These are phyloP conservation scores for Eufriesea mexicana DNA, from an alignment of 1,140 invertebrate genomes.

Conservation along the genomic window DNA sequence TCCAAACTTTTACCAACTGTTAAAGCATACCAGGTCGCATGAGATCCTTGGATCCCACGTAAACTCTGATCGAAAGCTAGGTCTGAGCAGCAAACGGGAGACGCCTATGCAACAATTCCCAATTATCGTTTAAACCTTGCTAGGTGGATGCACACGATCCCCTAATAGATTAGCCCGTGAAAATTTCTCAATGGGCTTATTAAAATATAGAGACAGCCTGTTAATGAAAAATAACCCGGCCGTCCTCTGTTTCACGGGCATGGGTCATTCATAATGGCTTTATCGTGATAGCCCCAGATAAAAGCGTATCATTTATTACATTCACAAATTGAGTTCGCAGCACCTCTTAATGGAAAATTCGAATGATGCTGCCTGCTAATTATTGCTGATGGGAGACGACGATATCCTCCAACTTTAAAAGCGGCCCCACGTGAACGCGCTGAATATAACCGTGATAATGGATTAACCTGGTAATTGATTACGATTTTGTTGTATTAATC, in stretches of 20 bases:
- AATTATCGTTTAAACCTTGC: conserved; percentile 63
- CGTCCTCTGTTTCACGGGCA: conserved; percentile 21
- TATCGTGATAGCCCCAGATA: conserved; percentile 55
- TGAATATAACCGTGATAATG: conserved; percentile 28
- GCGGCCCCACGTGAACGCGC: neutral
- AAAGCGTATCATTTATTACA: conserved; percentile 61
- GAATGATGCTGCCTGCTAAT: conserved; percentile 58
- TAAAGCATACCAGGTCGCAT: neutral
- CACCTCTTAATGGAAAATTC: conserved; percentile 63
- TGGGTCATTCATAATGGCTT: conserved; percentile 49
- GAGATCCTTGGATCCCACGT: neutral
- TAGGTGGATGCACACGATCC: conserved; percentile 51
- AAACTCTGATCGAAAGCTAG: conserved; percentile 35
- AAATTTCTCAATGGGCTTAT: conserved; percentile 54
- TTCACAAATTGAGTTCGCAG: conserved; percentile 54
- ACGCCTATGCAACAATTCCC: conserved; percentile 45
- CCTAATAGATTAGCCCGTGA: conserved; percentile 55
- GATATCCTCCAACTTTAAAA: conserved; percentile 52
- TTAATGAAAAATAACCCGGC: conserved; percentile 64
- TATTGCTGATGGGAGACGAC: conserved; percentile 51
- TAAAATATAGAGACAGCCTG: conserved; percentile 39
- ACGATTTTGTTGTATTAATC: neutral
- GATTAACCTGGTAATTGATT: conserved; percentile 38
- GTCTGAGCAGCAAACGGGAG: conserved; percentile 15
- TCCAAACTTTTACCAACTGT: neutral